Conservation (phyloP, 2,888 invertebrate genomes). For the Neocrepidodera transversa region DNA sequence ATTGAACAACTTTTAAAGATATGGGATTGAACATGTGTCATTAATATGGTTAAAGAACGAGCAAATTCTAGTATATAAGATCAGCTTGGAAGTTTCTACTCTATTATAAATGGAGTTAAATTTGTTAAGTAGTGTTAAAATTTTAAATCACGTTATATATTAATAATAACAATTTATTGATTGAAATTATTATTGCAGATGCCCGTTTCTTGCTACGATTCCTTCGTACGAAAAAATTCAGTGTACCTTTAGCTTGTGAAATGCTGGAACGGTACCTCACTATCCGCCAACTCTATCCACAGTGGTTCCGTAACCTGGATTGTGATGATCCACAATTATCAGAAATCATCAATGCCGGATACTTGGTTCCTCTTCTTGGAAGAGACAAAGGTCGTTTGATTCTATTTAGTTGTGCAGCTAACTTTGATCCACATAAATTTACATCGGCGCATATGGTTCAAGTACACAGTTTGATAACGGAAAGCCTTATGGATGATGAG, state of each 20-base stretch:
- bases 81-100: too few species aligned
- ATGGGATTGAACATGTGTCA: too few species aligned
- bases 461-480: slow-evolving; percentile 85
- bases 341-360: slow-evolving; percentile 83
- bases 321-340: slow-evolving; percentile 79
- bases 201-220: slow-evolving; percentile 83
- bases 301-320: slow-evolving; percentile 85
- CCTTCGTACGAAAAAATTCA: slow-evolving; percentile 86
- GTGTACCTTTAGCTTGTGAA: slow-evolving; percentile 83
- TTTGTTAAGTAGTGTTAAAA: too few species aligned
- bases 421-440: slow-evolving; percentile 60
- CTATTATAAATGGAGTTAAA: too few species aligned
- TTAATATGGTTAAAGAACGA: too few species aligned
- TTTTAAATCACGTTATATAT: too few species aligned
- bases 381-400: slow-evolving; percentile 76
- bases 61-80: too few species aligned
- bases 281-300: slow-evolving; percentile 82
- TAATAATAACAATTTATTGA: too few species aligned
- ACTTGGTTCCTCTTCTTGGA: slow-evolving; percentile 75
- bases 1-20: too few species aligned
- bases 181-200: slow-evolving; percentile 62
- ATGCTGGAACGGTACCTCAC: slow-evolving; percentile 88
- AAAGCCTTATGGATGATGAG: slow-evolving; percentile 85
- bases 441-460: slow-evolving; percentile 86
- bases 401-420: slow-evolving; percentile 59